Percentiles rank a stretch among this genome's conserved stretches.
Evolutionary conservation across 2,113 vertebrate species (phyloP).

Genomic region (Desmodus rotundus): DNA sequence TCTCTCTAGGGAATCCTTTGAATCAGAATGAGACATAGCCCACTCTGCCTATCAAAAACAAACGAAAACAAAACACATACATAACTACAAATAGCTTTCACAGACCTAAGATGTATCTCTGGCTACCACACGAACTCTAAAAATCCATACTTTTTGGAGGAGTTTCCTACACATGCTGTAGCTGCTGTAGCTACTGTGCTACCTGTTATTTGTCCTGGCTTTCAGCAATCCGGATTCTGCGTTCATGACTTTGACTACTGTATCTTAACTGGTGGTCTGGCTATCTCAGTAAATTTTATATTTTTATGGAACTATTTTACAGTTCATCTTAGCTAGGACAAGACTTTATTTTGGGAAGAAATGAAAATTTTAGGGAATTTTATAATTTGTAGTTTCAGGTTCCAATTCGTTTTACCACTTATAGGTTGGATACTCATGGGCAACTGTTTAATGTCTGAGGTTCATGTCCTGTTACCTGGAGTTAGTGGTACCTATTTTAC

Average conservation of each 20-base stretch:
- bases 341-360: neutral
- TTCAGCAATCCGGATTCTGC: neutral
- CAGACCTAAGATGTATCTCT: neutral
- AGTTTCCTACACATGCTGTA: neutral
- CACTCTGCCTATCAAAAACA: neutral
- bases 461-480: neutral
- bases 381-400: neutral
- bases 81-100: neutral
- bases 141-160: neutral
- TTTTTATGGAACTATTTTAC: neutral
- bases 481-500: neutral
- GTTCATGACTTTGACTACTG: neutral
- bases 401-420: neutral
- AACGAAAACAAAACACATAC: neutral
- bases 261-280: neutral
- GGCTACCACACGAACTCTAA: neutral
- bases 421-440: neutral
- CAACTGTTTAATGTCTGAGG: neutral
- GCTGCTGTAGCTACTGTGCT: neutral
- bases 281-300: neutral
- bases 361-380: conserved; percentile 1
- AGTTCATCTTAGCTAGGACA: neutral
- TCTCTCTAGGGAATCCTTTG: neutral
- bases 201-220: neutral
- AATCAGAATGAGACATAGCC: neutral